Conservation (phyloP, 2,797 vertebrate species). For the Crocodylus rhombifer region DNA sequence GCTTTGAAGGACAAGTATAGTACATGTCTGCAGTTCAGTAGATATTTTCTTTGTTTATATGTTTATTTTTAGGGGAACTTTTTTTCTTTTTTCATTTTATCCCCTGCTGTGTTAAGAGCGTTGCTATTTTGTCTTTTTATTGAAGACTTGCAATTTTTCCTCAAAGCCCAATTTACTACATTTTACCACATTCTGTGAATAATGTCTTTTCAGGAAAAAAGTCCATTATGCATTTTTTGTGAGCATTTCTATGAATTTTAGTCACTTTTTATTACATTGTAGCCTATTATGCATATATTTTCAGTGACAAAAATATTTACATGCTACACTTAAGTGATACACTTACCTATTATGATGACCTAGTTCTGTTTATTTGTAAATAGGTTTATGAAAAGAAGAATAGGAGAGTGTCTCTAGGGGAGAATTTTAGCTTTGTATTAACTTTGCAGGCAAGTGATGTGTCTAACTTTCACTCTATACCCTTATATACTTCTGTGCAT, state of each 20-base stretch:
- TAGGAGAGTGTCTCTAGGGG: accelerated
- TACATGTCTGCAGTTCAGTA: constrained; percentile 57
- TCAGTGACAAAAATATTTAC: constrained; percentile 28
- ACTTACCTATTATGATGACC: neutral
- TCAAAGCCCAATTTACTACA: constrained; percentile 53
- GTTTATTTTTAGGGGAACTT: constrained; percentile 36
- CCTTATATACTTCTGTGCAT: neutral
- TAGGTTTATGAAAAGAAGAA: neutral
- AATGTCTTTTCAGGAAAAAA: constrained; percentile 45
- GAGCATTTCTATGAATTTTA: constrained; percentile 31
- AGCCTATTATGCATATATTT: neutral
- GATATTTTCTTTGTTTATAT: constrained; percentile 67
- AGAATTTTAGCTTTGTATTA: constrained; percentile 3
- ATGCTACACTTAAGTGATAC: neutral
- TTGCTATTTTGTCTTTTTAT: constrained; percentile 72
- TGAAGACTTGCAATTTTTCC: constrained; percentile 65
- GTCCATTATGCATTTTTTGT: neutral
- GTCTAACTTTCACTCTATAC: neutral
- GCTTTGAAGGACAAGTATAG: constrained; percentile 51
- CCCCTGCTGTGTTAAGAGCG: constrained; percentile 69
- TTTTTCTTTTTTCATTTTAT: constrained; percentile 67
- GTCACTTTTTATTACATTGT: constrained; percentile 22
- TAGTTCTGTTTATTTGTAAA: constrained; percentile 8
- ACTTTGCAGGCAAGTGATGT: neutral
- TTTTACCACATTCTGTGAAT: constrained; percentile 47